phyloP scores from a whole-genome alignment of 2,113 vertebrate genomes.

The Lepisosteus osseus region DNA sequence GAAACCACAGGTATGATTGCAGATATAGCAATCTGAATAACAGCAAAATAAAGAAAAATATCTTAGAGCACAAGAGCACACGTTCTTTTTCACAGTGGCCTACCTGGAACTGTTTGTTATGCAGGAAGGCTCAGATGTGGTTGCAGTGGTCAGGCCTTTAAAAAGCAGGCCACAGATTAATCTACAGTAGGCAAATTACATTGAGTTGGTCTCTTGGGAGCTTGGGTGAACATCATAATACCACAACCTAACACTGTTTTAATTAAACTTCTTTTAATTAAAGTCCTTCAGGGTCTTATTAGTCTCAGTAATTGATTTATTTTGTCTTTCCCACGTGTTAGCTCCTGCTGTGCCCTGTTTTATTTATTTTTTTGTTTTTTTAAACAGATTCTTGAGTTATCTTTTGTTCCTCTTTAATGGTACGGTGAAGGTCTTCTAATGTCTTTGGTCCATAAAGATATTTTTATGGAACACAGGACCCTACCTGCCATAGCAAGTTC shows the following conservation, averaged over 20 bases:
- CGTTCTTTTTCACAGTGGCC: too few relatives aligned
- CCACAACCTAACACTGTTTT: conserved; percentile 56
- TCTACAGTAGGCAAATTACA: conserved; percentile 38
- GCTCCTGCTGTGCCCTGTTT: conserved; percentile 26
- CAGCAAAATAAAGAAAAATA: too few relatives aligned
- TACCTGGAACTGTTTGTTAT: neutral
- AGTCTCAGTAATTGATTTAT: conserved; percentile 92
- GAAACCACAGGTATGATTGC: too few relatives aligned
- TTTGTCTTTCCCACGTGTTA: conserved; percentile 68
- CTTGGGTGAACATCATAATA: conserved; percentile 62
- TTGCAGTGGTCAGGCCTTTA: neutral
- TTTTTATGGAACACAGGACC: too few relatives aligned
- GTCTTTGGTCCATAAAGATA: too few relatives aligned
- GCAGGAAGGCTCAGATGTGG: neutral
- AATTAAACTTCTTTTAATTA: conserved; percentile 98
- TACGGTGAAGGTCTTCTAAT: too few relatives aligned
- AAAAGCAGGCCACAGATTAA: neutral
- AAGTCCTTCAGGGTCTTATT: conserved; percentile 82
- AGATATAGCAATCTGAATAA: too few relatives aligned
- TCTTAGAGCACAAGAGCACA: too few relatives aligned
- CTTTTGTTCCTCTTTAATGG: too few relatives aligned
- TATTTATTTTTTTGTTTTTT: too few relatives aligned
- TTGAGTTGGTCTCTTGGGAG: conserved; percentile 56
- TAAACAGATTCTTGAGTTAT: too few relatives aligned
- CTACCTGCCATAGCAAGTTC: too few relatives aligned